Evolutionary conservation across 2,113 vertebrate genomes (phyloP), one percentile per base, ranked within the genome.

Genomic region (Corydoras sp.): DNA sequence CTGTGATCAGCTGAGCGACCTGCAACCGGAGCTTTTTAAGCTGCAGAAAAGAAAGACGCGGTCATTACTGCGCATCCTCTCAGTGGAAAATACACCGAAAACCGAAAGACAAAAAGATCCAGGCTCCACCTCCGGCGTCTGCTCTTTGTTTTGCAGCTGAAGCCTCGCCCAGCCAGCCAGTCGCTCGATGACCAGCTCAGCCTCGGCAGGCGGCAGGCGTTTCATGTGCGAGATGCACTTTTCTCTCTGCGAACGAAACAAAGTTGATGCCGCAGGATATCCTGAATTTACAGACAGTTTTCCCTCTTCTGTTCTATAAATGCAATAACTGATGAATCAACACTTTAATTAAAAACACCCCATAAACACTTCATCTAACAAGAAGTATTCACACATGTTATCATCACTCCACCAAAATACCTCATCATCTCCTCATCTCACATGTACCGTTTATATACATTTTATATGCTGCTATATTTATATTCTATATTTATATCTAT

Each of bases 161-260:
- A 95, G 68, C 3, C 84, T 83, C 43, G 92, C 94, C 93, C 95
- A 96, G 2, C 87, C 75, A 9, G 86, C 76, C 24, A 96, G 81
- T 54, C 91, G 91, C 67, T 94, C 88, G 0, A 92, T 90, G 66
- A 93, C 90, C 24, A 86, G 83, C 84, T 90, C 88, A 0, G 90
- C 90, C 76, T 95, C 90, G 12, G 66, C 56, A n/a, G 77, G 64
- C 30, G 84, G 72, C 75, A 98, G 80, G 68, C 84, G 91, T 80
- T 92, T 94, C 74, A 98, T 74, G 10, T 93, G 73, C 0, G 77
- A 68, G 48, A 94, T 69, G 65, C 89, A 87, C 7, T 91, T 91
- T 9, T 96, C 92, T 10, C 78, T 86, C 97, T 99, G 70, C 4
- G 80, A 69, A 55, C 1, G 62, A 10, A 62, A 58, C 30, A 63